Conservation (phyloP, 2,888 invertebrate genomes). For the Chelonus formosanus region DNA sequence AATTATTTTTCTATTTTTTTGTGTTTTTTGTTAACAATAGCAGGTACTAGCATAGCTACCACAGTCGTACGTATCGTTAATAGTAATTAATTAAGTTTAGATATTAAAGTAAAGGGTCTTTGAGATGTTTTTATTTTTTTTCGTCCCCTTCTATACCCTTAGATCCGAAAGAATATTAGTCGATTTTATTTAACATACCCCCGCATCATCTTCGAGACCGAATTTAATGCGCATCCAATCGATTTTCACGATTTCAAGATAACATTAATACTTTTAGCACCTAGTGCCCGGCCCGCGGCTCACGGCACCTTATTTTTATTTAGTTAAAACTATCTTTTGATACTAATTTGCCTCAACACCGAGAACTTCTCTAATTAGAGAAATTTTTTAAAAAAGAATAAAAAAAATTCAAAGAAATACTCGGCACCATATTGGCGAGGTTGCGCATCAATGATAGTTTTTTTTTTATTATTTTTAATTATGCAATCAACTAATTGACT, state of each 20-base stretch:
- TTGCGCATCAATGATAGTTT: too few relatives aligned
- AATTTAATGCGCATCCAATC: conserved; percentile 36
- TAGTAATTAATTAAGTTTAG: conserved; percentile 61
- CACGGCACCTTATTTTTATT: conserved; percentile 35
- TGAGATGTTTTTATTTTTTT: conserved; percentile 30
- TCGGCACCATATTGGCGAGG: too few relatives aligned
- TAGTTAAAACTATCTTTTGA: not conserved
- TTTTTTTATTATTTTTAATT: conserved; percentile 43
- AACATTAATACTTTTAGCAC: conserved; percentile 56
- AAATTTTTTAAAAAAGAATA: too few relatives aligned
- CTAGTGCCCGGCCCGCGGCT: conserved; percentile 54
- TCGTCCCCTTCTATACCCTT: conserved; percentile 18
- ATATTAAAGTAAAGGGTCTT: conserved; percentile 44
- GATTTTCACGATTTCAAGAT: conserved; percentile 47
- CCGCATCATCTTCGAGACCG: too few relatives aligned
- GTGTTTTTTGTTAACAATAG: conserved; percentile 60
- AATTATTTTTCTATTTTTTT: conserved; percentile 31
- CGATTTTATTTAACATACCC: conserved; percentile 4
- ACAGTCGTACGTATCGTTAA: conserved; percentile 66
- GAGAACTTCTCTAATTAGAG: too few relatives aligned
- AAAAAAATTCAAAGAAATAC: too few relatives aligned
- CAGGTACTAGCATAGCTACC: conserved; percentile 68
- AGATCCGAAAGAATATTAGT: conserved; percentile 19
- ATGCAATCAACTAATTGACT: conserved; percentile 53
- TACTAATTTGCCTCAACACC: not conserved